These are phyloP conservation scores for Torymus texanus DNA, from an alignment of 2,888 invertebrate genomes.

Conservation along the genomic window DNA sequence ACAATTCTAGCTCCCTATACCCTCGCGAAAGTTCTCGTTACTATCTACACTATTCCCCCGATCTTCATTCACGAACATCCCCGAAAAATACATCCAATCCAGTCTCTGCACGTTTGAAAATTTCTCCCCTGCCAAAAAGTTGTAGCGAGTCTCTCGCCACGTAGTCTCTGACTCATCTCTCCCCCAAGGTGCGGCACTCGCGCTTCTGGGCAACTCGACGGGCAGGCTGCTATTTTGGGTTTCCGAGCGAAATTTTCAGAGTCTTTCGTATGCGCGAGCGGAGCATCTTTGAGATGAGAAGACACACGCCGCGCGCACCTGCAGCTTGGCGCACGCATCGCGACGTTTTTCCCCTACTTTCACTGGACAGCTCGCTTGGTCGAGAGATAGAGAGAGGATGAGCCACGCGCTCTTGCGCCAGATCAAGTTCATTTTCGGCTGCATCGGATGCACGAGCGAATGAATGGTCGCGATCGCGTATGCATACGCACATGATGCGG, in stretches of 20 bases:
- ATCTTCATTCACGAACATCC: background rate
- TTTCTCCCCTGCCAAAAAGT: background rate
- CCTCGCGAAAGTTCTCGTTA: background rate
- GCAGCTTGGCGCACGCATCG: background rate
- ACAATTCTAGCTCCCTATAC: background rate
- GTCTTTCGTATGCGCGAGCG: background rate
- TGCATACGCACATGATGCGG: background rate
- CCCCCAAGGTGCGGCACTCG: slow-evolving; percentile 25
- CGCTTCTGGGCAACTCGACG: slow-evolving; percentile 1
- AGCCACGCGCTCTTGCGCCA: slow-evolving; percentile 21
- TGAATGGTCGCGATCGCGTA: background rate
- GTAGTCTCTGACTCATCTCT: slow-evolving; percentile 41
- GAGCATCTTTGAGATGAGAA: background rate
- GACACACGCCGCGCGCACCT: background rate
- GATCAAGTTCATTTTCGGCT: slow-evolving; percentile 34
- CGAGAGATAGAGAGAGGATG: too few relatives aligned
- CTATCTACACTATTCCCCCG: too few relatives aligned
- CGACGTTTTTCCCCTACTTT: slow-evolving; percentile 6
- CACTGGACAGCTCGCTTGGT: background rate
- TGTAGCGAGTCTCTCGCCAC: too few relatives aligned
- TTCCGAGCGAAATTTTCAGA: slow-evolving; percentile 43
- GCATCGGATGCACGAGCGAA: background rate
- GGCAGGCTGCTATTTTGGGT: slow-evolving; percentile 40
- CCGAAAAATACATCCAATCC: background rate
- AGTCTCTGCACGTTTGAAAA: background rate